phyloP scores from a whole-genome alignment of 2,113 vertebrate genomes.

The Urocitellus parryii region DNA sequence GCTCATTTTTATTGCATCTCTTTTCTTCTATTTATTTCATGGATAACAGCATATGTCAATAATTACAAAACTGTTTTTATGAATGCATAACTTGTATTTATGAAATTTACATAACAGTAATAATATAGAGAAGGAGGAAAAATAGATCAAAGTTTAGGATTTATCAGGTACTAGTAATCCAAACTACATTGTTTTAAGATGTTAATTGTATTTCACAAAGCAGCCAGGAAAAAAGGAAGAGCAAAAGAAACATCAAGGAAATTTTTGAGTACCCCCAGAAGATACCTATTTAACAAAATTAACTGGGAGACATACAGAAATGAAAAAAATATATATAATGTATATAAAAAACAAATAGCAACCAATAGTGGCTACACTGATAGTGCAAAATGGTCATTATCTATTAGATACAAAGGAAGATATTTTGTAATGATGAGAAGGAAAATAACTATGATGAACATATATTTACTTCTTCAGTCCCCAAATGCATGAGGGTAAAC shows the following conservation, averaged over 20 bases:
- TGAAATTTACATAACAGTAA: not conserved
- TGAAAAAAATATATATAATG: not conserved
- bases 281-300: not conserved
- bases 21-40: not conserved
- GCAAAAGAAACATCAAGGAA: not conserved
- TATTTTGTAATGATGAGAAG: not conserved
- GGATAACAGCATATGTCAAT: not conserved
- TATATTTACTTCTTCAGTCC: not conserved
- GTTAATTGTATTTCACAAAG: not conserved
- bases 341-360: not conserved
- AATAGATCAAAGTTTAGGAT: not conserved
- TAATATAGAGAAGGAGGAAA: not conserved
- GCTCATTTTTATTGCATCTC: not conserved
- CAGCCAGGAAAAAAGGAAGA: not conserved
- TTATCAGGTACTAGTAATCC: not conserved
- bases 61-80: not conserved
- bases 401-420: not conserved
- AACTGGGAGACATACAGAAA: not conserved
- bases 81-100: not conserved
- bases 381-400: not conserved
- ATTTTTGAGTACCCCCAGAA: not conserved
- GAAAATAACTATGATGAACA: not conserved
- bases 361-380: not conserved
- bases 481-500: not conserved
- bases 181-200: not conserved